Conservation (phyloP, 2,888 invertebrate genomes). For the Drosophila subquinaria region DNA sequence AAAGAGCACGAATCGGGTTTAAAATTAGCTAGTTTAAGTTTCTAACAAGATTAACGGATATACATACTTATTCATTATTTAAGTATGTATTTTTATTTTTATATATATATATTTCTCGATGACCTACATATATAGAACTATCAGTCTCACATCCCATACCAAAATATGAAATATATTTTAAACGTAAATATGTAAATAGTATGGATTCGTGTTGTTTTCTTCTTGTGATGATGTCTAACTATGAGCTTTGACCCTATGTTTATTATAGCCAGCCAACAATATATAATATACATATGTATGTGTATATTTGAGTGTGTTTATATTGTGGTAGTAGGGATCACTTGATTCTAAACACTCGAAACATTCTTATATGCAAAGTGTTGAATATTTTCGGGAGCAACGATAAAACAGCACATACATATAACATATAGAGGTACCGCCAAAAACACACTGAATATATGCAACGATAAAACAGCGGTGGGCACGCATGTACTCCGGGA, state of each 20-base stretch:
- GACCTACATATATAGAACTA: slow-evolving; percentile 81
- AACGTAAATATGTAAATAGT: slow-evolving; percentile 53
- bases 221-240: slow-evolving; percentile 4
- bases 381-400: slow-evolving; percentile 10
- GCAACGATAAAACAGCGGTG: not conserved
- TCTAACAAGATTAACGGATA: slow-evolving; percentile 44
- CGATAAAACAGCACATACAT: slow-evolving; percentile 18
- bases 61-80: slow-evolving; percentile 43
- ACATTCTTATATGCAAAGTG: slow-evolving; percentile 5
- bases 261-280: slow-evolving; percentile 4
- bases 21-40: slow-evolving; percentile 68
- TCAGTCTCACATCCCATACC: slow-evolving; percentile 84
- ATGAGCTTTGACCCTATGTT: slow-evolving; percentile 3
- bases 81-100: slow-evolving; percentile 18
- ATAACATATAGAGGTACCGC: not conserved
- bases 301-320: not conserved
- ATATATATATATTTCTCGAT: slow-evolving; percentile 45
- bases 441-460: not conserved
- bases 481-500: too few relatives aligned
- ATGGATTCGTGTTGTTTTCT: slow-evolving; percentile 34
- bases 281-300: not conserved
- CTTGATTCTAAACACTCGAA: slow-evolving; percentile 1
- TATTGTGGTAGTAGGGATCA: slow-evolving; percentile 2
- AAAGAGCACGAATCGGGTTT: slow-evolving; percentile 32
- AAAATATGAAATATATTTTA: slow-evolving; percentile 54